Evolutionary conservation across 1,140 invertebrate species (phyloP).

Genomic region (Uloborus diversus): DNA sequence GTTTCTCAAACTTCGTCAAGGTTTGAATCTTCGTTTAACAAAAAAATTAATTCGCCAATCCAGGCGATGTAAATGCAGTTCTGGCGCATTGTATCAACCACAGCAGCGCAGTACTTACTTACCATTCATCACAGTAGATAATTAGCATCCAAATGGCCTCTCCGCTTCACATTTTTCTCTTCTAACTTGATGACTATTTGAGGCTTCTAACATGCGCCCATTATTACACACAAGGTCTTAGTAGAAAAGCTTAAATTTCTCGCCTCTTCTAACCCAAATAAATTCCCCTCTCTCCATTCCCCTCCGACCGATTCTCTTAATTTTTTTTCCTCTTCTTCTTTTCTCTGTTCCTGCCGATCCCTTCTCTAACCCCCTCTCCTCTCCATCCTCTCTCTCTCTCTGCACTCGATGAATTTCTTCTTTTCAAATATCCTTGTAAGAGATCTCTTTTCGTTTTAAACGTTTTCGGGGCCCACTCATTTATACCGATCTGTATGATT

Average conservation of each 20-base stretch:
- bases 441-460: constrained; percentile 51
- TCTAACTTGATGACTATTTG: constrained; percentile 52
- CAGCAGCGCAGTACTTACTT: constrained; percentile 47
- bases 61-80: no score
- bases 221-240: constrained; percentile 55
- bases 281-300: constrained; percentile 17
- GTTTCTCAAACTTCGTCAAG: no score
- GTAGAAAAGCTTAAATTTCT: constrained; percentile 53
- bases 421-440: constrained; percentile 41
- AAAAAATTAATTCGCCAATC: constrained; percentile 35
- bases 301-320: neutral
- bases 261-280: constrained; percentile 34
- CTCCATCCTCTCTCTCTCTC: neutral
- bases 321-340: constrained; percentile 1
- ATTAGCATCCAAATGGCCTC: constrained; percentile 57
- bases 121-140: constrained; percentile 53
- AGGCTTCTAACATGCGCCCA: constrained; percentile 48
- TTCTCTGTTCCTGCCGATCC: neutral
- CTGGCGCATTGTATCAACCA: no score
- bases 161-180: constrained; percentile 50
- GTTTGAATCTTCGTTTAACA: no score
- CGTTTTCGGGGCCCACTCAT: constrained; percentile 32
- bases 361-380: neutral
- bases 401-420: constrained; percentile 8
- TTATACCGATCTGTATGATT: constrained; percentile 40